Evolutionary conservation across 2,888 invertebrate genomes (phyloP), one percentile per base, ranked within the genome.

Genomic region (Brachypterus glaber): DNA sequence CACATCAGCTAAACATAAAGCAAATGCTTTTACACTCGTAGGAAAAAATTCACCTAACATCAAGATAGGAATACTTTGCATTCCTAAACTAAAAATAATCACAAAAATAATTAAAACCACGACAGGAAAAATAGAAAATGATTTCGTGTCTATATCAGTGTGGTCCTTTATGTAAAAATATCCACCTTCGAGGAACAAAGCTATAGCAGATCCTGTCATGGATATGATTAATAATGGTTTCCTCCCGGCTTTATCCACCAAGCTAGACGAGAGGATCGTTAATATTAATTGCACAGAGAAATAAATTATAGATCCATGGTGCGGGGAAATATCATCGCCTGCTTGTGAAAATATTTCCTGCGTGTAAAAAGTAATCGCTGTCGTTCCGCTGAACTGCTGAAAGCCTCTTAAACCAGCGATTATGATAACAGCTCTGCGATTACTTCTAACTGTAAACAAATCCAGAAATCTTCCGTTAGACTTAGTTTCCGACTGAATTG

Each of bases 311-410:
- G 60, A 49, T 3, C 60, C 57, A 17, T 48, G 46, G 17, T 53
- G 54, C 4, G 71, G 63, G 2, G 69, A 67, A 4, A 69, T 51
- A 37, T 64, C 62, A 13, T 60, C 61, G 3, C 60, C 63, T 1
- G 64, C 57, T 17, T 66, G 63, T 14, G 63, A 46, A 21, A 70
- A 60, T 8, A 71, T 63, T 1, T 66, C 65, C 44, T 77, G 74
- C 0, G 75, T 70, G 52, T 77, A 77, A 4, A 76, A 74, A 0
- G 76, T 70, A 3, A 79, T 71, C 1, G 76, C 76, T 18, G 75
- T 75, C 35, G 74, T 74, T 1, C 79, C 79, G 49, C 75, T 74
- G 27, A 78, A 55, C 41, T 61, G 60, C 41, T 74, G 73, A 26
- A 27, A 47, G 15, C 54, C 54, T 36, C 54, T 44, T 3, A 54